A percentile compares a stretch with the other conserved stretches of the same genome.
Conservation (phyloP, 2,113 vertebrate species). For the Carettochelys insculpta region DNA sequence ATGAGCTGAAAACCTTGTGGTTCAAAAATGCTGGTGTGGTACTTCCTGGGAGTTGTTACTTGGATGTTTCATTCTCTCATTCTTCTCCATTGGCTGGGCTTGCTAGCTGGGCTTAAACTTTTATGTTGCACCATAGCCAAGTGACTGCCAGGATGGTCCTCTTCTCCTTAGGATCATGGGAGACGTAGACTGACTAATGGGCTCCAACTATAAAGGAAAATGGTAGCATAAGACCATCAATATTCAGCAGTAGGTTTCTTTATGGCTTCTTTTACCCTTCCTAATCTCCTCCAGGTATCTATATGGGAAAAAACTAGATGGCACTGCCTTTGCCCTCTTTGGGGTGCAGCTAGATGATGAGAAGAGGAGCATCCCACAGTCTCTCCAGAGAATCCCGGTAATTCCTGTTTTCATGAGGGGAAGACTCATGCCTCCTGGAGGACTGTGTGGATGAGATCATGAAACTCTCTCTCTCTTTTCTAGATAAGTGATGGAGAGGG, state of each 20-base stretch:
- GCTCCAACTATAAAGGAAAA: neutral
- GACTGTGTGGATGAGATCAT: neutral
- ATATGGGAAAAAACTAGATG: slow-evolving; percentile 70
- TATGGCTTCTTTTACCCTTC: neutral
- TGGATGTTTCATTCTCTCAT: neutral
- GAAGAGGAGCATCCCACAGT: slow-evolving; percentile 62
- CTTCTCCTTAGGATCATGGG: neutral
- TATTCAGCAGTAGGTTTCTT: neutral
- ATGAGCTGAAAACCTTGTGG: neutral
- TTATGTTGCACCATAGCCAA: neutral
- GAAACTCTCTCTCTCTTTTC: neutral
- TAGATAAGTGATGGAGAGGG: slow-evolving; percentile 67
- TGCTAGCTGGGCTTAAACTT: neutral
- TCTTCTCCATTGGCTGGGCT: neutral
- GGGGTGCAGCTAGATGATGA: slow-evolving; percentile 31
- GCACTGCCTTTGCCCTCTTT: slow-evolving; percentile 75
- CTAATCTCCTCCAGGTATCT: slow-evolving; percentile 64
- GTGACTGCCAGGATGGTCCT: neutral
- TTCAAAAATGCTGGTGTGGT: neutral
- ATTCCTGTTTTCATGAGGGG: neutral
- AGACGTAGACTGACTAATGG: neutral
- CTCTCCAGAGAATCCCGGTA: slow-evolving; percentile 67
- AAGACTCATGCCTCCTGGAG: too few species aligned
- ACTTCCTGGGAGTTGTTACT: neutral
- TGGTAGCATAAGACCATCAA: too few species aligned